Evolutionary conservation across 2,888 invertebrate genomes (phyloP).

Genomic region (Volucella inanis): DNA sequence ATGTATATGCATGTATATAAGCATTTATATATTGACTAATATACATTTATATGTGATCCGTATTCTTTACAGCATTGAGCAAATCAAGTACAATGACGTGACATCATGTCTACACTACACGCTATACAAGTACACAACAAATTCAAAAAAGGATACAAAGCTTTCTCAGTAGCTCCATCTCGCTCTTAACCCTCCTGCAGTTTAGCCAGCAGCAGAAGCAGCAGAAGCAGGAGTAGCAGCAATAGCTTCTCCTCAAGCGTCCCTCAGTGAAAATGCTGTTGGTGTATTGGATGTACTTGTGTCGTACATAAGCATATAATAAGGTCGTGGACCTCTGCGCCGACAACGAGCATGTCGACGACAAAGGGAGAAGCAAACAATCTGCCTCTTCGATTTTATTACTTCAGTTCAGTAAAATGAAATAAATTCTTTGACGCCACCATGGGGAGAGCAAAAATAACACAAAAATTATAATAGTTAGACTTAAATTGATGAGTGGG

Average conservation of each 20-base stretch:
- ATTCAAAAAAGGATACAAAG: constrained; percentile 73
- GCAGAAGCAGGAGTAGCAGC: no score
- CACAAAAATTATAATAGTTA: constrained; percentile 73
- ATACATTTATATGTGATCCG: no score
- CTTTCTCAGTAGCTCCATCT: constrained; percentile 66
- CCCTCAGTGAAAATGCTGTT: constrained; percentile 11
- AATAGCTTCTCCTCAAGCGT: constrained; percentile 6
- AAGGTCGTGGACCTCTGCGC: constrained; percentile 73
- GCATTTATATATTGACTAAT: neutral
- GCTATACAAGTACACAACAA: constrained; percentile 43
- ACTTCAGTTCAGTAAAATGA: constrained; percentile 74
- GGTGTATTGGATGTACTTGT: constrained; percentile 31
- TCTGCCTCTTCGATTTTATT: constrained; percentile 75
- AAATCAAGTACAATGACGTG: constrained; percentile 70
- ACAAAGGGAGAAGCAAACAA: constrained; percentile 71
- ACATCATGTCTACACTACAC: constrained; percentile 73
- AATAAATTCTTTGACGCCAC: constrained; percentile 75
- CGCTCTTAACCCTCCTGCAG: constrained; percentile 42
- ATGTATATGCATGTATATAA: constrained; percentile 67
- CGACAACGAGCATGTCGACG: constrained; percentile 70
- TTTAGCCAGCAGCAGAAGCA: no score
- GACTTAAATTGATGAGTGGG: constrained; percentile 72
- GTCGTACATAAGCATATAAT: constrained; percentile 71
- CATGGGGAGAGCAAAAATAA: constrained; percentile 70
- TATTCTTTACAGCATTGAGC: constrained; percentile 28